Percentiles rank a stretch among this genome's conserved stretches.
phyloP scores from a whole-genome alignment of 2,797 vertebrate species.

The Ctenopoma multispine region DNA sequence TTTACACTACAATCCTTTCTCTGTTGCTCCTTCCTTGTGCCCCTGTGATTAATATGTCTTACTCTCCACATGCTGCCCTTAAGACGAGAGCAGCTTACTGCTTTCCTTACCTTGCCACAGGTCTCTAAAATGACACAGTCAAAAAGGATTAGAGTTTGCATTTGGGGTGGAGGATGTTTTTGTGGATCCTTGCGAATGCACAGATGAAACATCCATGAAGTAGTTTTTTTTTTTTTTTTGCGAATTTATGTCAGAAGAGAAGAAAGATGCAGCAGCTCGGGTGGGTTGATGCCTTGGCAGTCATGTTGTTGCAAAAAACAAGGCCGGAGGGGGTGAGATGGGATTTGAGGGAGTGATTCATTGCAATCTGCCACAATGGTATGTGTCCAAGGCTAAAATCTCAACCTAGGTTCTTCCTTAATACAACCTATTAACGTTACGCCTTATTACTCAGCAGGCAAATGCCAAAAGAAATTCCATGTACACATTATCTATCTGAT shows the following conservation, averaged over 20 bases:
- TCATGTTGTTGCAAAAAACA: constrained; percentile 63
- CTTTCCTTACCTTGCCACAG: constrained; percentile 60
- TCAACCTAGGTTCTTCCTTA: constrained; percentile 71
- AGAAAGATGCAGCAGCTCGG: constrained; percentile 69
- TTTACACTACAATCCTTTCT: constrained; percentile 56
- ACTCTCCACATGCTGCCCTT: constrained; percentile 70
- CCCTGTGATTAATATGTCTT: constrained; percentile 75
- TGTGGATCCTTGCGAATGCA: constrained; percentile 50
- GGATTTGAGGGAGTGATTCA: constrained; percentile 79
- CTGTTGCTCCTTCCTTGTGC: constrained; percentile 53
- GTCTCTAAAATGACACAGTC: constrained; percentile 70
- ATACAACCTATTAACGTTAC: constrained; percentile 74
- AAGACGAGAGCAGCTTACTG: constrained; percentile 77
- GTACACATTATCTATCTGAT: constrained; percentile 51
- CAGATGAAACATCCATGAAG: constrained; percentile 64
- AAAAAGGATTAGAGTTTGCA: constrained; percentile 74
- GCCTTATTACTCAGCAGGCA: constrained; percentile 75
- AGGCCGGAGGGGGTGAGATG: constrained; percentile 72
- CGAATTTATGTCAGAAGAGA: constrained; percentile 73
- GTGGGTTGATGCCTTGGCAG: constrained; percentile 77
- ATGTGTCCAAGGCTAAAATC: constrained; percentile 74
- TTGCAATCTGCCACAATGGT: constrained; percentile 77
- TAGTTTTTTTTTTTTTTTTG: constrained; percentile 46
- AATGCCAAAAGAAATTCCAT: constrained; percentile 71
- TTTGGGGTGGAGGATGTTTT: constrained; percentile 62